Evolutionary conservation across 37 sponge, comb jelly and placozoan genomes (phyloP).

Genomic region (Crambe crambe): DNA sequence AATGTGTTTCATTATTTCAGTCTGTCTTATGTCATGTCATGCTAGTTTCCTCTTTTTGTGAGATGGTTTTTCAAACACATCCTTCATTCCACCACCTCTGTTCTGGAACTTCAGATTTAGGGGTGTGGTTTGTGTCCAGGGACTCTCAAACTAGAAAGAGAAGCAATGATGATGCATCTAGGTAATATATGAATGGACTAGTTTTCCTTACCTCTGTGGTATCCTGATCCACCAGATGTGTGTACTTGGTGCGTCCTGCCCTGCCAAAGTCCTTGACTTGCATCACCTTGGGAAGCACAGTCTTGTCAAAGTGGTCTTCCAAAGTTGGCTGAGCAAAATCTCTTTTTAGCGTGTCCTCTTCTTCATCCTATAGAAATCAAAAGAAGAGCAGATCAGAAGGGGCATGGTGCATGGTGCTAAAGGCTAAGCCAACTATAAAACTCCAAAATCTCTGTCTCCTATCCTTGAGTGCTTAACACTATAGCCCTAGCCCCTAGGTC

Average conservation of each 20-base stretch:
- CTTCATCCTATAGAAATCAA: slow-evolving; percentile 34
- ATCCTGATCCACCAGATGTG: slow-evolving; percentile 98
- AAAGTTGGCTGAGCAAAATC: slow-evolving; percentile 89
- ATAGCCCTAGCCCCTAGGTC: no score
- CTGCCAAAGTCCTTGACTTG: slow-evolving; percentile 99
- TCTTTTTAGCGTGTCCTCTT: slow-evolving; percentile 34
- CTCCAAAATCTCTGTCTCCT: no score
- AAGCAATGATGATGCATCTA: neutral
- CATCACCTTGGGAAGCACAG: slow-evolving; percentile 98
- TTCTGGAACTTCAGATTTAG: slow-evolving; percentile 80
- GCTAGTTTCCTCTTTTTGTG: slow-evolving; percentile 69
- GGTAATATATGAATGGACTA: neutral
- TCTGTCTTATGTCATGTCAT: neutral
- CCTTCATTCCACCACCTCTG: slow-evolving; percentile 83
- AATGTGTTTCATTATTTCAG: neutral
- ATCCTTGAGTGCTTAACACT: no score
- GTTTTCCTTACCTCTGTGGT: slow-evolving; percentile 79
- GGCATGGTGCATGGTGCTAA: no score
- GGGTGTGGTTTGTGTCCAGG: slow-evolving; percentile 88
- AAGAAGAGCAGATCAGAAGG: no score
- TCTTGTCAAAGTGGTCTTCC: slow-evolving; percentile 99
- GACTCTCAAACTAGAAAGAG: slow-evolving; percentile 63
- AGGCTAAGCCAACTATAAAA: no score
- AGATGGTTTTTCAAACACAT: slow-evolving; percentile 85
- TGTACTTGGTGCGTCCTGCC: slow-evolving; percentile 98